These are phyloP conservation scores for Pheosia gnoma DNA, from an alignment of 2,888 invertebrate species.

Conservation along the genomic window DNA sequence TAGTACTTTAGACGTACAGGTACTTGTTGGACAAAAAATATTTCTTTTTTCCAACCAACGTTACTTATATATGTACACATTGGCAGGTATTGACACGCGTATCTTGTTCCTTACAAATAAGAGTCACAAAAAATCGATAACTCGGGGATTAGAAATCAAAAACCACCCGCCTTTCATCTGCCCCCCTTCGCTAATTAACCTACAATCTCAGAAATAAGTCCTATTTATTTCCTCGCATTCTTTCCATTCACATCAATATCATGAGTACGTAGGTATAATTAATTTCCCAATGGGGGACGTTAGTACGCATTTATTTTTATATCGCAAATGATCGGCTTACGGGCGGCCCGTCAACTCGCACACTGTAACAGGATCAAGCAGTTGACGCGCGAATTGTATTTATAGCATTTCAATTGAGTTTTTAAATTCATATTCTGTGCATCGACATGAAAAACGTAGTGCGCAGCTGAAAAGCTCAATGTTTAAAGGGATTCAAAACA, in stretches of 20 bases:
- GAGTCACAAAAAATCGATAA: no score
- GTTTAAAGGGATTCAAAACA: not conserved
- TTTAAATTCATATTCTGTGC: constrained; percentile 42
- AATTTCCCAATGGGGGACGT: constrained; percentile 20
- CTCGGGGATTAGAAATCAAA: no score
- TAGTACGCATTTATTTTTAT: constrained; percentile 55
- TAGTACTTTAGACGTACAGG: no score
- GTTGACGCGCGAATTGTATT: constrained; percentile 72
- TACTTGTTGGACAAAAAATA: no score
- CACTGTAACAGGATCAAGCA: constrained; percentile 74
- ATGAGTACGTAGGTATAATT: not conserved
- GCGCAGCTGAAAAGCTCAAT: constrained; percentile 15
- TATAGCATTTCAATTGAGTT: constrained; percentile 68
- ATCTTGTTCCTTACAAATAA: no score
- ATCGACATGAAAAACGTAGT: constrained; percentile 22
- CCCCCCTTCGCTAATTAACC: no score
- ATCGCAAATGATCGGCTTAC: constrained; percentile 76
- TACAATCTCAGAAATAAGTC: no score
- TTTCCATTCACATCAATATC: not conserved
- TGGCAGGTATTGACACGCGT: no score
- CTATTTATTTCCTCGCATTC: not conserved
- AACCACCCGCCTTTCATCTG: no score
- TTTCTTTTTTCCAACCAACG: no score
- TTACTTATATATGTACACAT: no score
- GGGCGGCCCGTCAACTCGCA: constrained; percentile 70